Base-by-base conservation (phyloP, 2,797 vertebrate genomes). In the Zenarchopterus dispar region DNA sequence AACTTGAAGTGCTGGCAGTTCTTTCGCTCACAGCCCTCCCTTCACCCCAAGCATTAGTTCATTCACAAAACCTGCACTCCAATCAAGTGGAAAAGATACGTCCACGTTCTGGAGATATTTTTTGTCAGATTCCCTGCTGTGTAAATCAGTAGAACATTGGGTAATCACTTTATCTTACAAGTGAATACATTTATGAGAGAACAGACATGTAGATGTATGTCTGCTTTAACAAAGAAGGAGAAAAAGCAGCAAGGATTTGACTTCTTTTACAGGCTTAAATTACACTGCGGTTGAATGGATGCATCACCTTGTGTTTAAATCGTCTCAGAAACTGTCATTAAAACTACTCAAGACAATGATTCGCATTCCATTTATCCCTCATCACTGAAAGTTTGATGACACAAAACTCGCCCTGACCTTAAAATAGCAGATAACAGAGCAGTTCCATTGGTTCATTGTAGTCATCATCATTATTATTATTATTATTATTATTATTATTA, bases 51-150 rank as follows among this genome's bases (percentile, higher is more conserved):
- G 16, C 19, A 46, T 80, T 22, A 21, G 54, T 79, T 80, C 84
- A 88, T 89, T 91, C 84, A 89, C 60, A 86, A 85, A 89, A 83
- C 57, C 56, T 66, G 56, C 16, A n/a, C 24, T 26, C 28, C 6
- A n/a, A 10, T 45, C 64, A 75, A 73, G 75, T 80, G 77, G 60
- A 8, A 67, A 53, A 42, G 39, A 63, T 75, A 36, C 24, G 15
- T 43, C 8, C 48, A 47, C 2, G 0, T 51, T 46, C 16, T n/a
- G 64, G 53, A 23, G 41, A 49, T 64, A 47, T 65, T 67, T n/a
- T 82, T 24, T 31, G 36, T 59, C 56, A 41, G n/a, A 36, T 6
- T 18, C 23, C 2, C 42, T 69, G 45, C 86, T 89, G 71, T 59
- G 47, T 80, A 84, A 84, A 83, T 44, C 6, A 21, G 49, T 76